Evolutionary conservation across 2,797 vertebrate genomes (phyloP).

Genomic region (Sandelia bainsii): DNA sequence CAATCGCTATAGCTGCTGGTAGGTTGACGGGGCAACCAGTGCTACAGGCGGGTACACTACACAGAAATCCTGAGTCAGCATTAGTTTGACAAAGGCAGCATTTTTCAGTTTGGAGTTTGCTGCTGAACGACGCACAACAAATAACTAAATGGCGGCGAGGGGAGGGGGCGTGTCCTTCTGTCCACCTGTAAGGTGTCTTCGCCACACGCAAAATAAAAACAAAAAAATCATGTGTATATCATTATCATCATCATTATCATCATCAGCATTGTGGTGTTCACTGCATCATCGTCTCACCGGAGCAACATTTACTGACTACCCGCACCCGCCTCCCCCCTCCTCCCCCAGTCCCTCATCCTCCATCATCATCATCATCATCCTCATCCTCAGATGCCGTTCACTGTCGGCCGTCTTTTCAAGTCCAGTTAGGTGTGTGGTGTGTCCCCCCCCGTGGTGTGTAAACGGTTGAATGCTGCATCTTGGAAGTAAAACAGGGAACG

Average conservation of each 20-base stretch:
- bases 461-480: conserved; percentile 76
- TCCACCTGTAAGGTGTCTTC: conserved; percentile 22
- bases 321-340: not conserved
- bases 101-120: conserved; percentile 62
- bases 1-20: not conserved
- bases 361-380: conserved; percentile 9
- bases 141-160: not conserved
- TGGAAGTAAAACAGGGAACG: conserved; percentile 56
- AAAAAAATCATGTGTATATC: conserved; percentile 34
- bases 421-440: conserved; percentile 62
- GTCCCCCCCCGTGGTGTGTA: conserved; percentile 68
- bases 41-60: not conserved
- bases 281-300: conserved; percentile 28
- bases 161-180: conserved; percentile 51
- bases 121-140: conserved; percentile 8
- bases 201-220: conserved; percentile 22
- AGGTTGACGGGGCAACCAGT: not conserved
- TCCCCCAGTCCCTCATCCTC: not conserved
- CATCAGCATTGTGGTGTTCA: conserved; percentile 58
- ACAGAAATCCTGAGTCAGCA: not conserved
- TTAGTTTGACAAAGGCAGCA: not conserved
- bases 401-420: conserved; percentile 43
- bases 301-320: conserved; percentile 40
- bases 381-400: conserved; percentile 4
- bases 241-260: conserved; percentile 26